phyloP scores from a whole-genome alignment of 1,140 invertebrate genomes.

The Chymomyza costata region DNA sequence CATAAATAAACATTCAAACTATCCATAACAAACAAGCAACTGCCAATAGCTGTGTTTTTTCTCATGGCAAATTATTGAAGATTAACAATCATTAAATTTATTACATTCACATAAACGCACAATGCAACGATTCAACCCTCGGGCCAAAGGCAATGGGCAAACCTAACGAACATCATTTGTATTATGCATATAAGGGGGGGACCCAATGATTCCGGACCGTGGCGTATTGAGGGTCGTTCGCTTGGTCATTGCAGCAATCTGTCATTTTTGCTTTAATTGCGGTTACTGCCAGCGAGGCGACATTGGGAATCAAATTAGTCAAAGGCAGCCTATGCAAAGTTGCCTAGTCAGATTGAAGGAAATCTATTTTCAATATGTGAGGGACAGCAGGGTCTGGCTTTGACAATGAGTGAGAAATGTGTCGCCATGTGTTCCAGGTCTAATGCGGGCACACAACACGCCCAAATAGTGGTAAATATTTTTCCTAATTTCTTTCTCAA shows the following conservation, averaged over 20 bases:
- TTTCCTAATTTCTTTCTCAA: slow-evolving; percentile 13
- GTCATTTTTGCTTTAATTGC: slow-evolving; percentile 57
- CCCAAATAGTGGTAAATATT: slow-evolving; percentile 28
- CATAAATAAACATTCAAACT: slow-evolving; percentile 38
- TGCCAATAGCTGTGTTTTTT: slow-evolving; percentile 43
- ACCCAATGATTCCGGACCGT: neutral
- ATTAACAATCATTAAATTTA: slow-evolving; percentile 72
- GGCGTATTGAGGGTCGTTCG: slow-evolving; percentile 33
- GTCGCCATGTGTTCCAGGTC: neutral
- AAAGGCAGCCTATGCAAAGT: slow-evolving; percentile 36
- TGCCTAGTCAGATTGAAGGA: slow-evolving; percentile 10
- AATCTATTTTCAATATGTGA: slow-evolving; percentile 6
- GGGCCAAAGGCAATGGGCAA: neutral
- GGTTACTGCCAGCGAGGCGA: slow-evolving; percentile 36
- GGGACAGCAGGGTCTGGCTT: neutral
- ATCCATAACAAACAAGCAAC: slow-evolving; percentile 34
- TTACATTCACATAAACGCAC: slow-evolving; percentile 22
- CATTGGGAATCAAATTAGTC: slow-evolving; percentile 50
- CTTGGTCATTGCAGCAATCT: slow-evolving; percentile 42
- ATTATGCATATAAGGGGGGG: slow-evolving; percentile 5
- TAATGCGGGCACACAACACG: slow-evolving; percentile 24
- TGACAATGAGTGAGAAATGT: neutral
- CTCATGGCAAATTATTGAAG: slow-evolving; percentile 69
- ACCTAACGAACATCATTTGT: slow-evolving; percentile 50
- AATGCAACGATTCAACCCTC: slow-evolving; percentile 35